Conservation (phyloP, 1,140 invertebrate species). For the Zaprionus africanus region DNA sequence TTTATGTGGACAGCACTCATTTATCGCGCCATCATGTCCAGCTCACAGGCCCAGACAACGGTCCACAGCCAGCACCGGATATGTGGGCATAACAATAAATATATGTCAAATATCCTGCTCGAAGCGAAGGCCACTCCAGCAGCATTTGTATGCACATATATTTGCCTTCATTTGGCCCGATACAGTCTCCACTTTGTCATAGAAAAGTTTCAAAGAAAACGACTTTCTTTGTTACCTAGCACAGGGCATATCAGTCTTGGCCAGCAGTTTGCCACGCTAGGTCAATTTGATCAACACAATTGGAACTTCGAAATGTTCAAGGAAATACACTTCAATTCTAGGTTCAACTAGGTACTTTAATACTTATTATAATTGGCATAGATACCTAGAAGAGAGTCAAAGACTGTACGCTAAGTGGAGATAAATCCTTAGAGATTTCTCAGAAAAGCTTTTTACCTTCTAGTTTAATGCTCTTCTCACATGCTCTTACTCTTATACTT, state of each 20-base stretch:
- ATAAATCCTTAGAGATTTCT: not conserved
- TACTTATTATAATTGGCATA: too few relatives aligned
- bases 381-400: too few relatives aligned
- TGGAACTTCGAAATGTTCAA: too few relatives aligned
- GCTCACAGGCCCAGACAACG: constrained; percentile 4
- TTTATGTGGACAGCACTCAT: constrained; percentile 72
- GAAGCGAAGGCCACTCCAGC: constrained; percentile 22
- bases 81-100: constrained; percentile 60
- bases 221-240: not conserved
- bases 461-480: not conserved
- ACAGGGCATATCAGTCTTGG: too few relatives aligned
- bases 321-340: too few relatives aligned
- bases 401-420: too few relatives aligned
- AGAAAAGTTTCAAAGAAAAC: not conserved
- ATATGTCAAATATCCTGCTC: constrained; percentile 70
- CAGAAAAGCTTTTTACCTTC: rapidly evolving
- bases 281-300: too few relatives aligned
- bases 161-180: constrained; percentile 4
- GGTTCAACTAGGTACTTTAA: too few relatives aligned
- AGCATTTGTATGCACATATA: constrained; percentile 32
- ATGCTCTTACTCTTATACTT: not conserved
- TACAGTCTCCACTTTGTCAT: not conserved
- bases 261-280: too few relatives aligned
- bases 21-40: constrained; percentile 73
- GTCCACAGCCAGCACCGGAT: not conserved